Evolutionary conservation across 2,888 invertebrate species (phyloP).

Genomic region (Folsomia manolachei): DNA sequence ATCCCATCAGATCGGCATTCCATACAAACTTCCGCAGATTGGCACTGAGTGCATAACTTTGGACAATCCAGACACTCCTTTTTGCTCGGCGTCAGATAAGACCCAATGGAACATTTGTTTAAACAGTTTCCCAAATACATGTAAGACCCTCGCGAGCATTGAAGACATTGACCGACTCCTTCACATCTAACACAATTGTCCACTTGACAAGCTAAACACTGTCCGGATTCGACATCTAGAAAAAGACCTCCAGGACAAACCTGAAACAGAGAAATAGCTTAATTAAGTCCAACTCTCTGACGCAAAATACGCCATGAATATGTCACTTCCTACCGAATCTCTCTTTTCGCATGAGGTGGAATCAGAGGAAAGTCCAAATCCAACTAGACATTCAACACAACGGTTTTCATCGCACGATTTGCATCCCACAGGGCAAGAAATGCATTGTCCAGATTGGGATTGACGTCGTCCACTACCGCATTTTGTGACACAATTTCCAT

Average conservation of each 20-base stretch:
- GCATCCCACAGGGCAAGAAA: constrained; percentile 38
- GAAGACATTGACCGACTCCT: constrained; percentile 34
- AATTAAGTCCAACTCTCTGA: neutral
- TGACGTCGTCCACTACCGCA: constrained; percentile 38
- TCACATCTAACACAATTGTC: constrained; percentile 40
- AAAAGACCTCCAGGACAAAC: constrained; percentile 43
- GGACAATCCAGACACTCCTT: constrained; percentile 46
- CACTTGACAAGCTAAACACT: constrained; percentile 42
- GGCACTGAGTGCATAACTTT: constrained; percentile 42
- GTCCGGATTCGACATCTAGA: constrained; percentile 33
- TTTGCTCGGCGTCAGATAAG: constrained; percentile 30
- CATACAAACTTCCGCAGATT: constrained; percentile 74
- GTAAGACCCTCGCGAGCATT: constrained; percentile 37
- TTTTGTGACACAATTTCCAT: constrained; percentile 32
- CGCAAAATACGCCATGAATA: too few relatives aligned
- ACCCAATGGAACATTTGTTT: constrained; percentile 36
- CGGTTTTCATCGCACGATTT: constrained; percentile 35
- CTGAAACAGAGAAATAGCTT: constrained; percentile 20
- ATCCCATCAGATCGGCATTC: constrained; percentile 72
- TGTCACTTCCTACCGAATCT: too few relatives aligned
- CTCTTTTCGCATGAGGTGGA: constrained; percentile 27
- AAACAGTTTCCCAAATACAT: constrained; percentile 40
- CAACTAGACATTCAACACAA: constrained; percentile 36
- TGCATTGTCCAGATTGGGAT: constrained; percentile 27
- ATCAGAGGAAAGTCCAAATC: constrained; percentile 29